A percentile compares a stretch with the other conserved stretches of the same genome.
Evolutionary conservation across 2,888 invertebrate genomes (phyloP).

Genomic region (Archaeoteleia sp.): DNA sequence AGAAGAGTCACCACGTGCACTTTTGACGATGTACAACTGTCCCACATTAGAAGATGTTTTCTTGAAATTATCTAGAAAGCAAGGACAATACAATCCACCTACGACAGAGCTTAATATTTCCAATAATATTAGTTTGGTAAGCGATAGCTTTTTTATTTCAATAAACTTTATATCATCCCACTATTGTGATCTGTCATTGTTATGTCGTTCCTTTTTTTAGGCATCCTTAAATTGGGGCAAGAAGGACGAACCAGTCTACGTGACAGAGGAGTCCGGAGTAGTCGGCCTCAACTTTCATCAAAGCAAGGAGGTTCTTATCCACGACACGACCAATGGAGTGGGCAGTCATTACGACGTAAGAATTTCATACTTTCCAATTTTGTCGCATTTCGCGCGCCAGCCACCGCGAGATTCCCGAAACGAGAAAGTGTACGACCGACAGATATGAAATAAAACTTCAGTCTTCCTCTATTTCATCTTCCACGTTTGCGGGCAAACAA

Average conservation of each 20-base stretch:
- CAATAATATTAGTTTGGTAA: constrained; percentile 84
- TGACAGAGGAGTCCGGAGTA: constrained; percentile 90
- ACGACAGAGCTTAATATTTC: constrained; percentile 80
- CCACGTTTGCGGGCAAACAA: neutral
- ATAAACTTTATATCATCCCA: neutral
- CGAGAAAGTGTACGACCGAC: constrained; percentile 27
- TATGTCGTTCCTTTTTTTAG: constrained; percentile 56
- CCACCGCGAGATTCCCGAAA: constrained; percentile 33
- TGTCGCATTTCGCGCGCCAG: constrained; percentile 37
- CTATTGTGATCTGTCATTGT: neutral
- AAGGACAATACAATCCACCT: constrained; percentile 75
- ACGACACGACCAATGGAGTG: constrained; percentile 82
- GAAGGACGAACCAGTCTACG: constrained; percentile 88
- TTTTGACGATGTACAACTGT: constrained; percentile 89
- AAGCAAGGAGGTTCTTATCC: constrained; percentile 90
- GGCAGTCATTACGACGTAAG: constrained; percentile 78
- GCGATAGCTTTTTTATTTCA: constrained; percentile 35
- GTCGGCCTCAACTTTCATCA: constrained; percentile 93
- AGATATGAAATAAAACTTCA: constrained; percentile 12
- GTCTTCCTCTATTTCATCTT: neutral
- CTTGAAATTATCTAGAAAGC: constrained; percentile 89
- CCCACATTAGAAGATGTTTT: constrained; percentile 93
- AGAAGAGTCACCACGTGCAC: constrained; percentile 90
- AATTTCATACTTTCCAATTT: constrained; percentile 52
- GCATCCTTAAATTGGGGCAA: constrained; percentile 89